Evolutionary conservation across 1,140 invertebrate genomes (phyloP), one percentile per base, ranked within the genome.

Genomic region (Bombus vancouverensis): DNA sequence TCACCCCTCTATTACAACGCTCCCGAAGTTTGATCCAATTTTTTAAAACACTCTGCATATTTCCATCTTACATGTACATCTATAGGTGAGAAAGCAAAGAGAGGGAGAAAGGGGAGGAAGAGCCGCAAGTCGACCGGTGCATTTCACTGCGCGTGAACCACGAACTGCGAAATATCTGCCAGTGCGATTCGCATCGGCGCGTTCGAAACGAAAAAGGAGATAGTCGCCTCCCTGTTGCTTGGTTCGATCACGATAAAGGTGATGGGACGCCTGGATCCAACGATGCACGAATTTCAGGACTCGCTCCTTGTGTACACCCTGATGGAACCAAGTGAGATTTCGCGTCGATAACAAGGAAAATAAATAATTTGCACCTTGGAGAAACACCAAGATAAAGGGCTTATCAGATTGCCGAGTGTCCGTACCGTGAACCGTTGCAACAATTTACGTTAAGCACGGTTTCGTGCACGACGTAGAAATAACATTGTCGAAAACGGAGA

Each of bases 141-240:
- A 74, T 82, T 85, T 79, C 53, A 39, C 75, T 76, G 47, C 87
- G 62, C 44, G 70, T 76, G 86, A 65, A 78, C 71, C 85, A n/a
- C 39, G 28, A 66, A 4, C 25, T 25, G 39, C 53, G 53, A 65
- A 44, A 39, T 82, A 47, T 83, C 71, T 59, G 47, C 32, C 32
- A 25, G 39, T 1, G 22, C 42, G 53, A 84, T 70, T 79, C 82
- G 68, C 68, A 32, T 81, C 70, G 59, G 12, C 57, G 42, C 57
- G 68, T 34, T n/a, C 70, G 44, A 72, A 89, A 89, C 84, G 75
- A 89, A 83, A 86, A 86, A 65, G 28, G 18, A 10, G 5, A 15
- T 28, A 25, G n/a, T 70, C 70, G 25, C n/a, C 22, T 5, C 3
- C 25, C 28, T 53, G 53, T 15, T 44, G 8, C 47, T 53, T 8